Evolutionary conservation across 2,888 invertebrate genomes (phyloP).

Genomic region (Drosophila dives): DNA sequence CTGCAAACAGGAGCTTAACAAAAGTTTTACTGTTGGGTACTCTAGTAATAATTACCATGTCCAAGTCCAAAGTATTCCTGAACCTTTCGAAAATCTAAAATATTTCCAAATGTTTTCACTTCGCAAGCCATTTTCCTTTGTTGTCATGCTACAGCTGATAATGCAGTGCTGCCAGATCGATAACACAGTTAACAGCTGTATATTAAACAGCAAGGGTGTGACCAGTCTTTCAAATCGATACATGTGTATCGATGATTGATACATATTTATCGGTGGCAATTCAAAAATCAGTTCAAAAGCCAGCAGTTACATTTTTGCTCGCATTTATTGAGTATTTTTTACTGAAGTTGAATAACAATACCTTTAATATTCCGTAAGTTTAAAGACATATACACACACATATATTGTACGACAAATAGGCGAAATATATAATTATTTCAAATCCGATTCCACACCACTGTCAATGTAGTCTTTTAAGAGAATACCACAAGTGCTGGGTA

Average conservation of each 20-base stretch:
- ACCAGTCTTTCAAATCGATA: constrained; percentile 19
- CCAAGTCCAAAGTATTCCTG: constrained; percentile 87
- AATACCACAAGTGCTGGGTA: constrained; percentile 86
- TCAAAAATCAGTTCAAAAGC: not conserved
- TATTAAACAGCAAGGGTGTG: constrained; percentile 7
- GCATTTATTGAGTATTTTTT: not conserved
- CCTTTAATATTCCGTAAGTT: constrained; percentile 43
- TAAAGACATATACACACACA: constrained; percentile 7
- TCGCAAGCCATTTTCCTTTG: constrained; percentile 86
- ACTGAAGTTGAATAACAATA: constrained; percentile 12
- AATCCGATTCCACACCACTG: constrained; percentile 88
- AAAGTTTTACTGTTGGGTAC: no score
- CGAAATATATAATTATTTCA: constrained; percentile 44
- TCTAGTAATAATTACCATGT: constrained; percentile 81
- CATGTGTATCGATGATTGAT: not conserved
- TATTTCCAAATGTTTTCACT: constrained; percentile 88
- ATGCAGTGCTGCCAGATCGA: constrained; percentile 21
- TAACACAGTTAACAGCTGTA: constrained; percentile 8
- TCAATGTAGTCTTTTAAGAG: constrained; percentile 88
- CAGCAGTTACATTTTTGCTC: not conserved
- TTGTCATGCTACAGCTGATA: constrained; percentile 59
- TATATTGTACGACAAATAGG: constrained; percentile 12
- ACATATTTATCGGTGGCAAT: not conserved
- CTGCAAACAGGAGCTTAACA: constrained; percentile 50
- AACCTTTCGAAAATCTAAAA: constrained; percentile 87